These are phyloP conservation scores for Zaprionus obscuricornis DNA, from an alignment of 2,888 invertebrate genomes.

Conservation along the genomic window DNA sequence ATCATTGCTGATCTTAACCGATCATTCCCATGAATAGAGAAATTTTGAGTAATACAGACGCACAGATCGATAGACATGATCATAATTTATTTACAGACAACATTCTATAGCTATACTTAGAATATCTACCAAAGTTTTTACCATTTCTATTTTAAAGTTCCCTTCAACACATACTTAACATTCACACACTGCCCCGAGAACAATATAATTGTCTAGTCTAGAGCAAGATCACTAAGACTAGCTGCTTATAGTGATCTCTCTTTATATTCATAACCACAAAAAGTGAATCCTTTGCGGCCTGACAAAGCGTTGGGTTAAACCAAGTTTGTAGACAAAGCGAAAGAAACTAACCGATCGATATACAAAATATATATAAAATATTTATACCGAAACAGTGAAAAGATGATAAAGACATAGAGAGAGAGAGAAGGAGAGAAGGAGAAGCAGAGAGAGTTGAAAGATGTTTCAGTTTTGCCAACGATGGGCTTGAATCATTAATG, in stretches of 20 bases:
- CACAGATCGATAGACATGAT: too few species aligned
- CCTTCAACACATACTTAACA: too few species aligned
- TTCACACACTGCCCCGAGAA: too few species aligned
- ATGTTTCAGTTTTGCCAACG: too few species aligned
- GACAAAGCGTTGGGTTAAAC: constrained; percentile 17
- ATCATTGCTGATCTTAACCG: too few species aligned
- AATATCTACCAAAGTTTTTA: too few species aligned
- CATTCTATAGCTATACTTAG: too few species aligned
- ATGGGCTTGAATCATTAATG: constrained; percentile 76
- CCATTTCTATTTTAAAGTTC: too few species aligned
- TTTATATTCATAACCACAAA: constrained; percentile 10
- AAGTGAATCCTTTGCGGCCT: constrained; percentile 14
- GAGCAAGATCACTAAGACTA: constrained; percentile 3
- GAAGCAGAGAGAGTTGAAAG: constrained; percentile 4
- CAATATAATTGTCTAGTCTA: constrained; percentile 14
- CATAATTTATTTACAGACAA: too few species aligned
- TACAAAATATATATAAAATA: constrained; percentile 66
- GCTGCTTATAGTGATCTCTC: constrained; percentile 14
- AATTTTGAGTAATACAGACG: too few species aligned
- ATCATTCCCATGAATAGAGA: too few species aligned
- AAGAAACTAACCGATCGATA: constrained; percentile 42
- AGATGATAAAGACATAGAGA: constrained; percentile 9
- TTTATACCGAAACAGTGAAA: constrained; percentile 46
- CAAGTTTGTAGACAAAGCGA: constrained; percentile 13
- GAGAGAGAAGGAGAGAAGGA: background rate